Evolutionary conservation across 2,113 vertebrate genomes (phyloP).

Genomic region (Mustela nigripes): DNA sequence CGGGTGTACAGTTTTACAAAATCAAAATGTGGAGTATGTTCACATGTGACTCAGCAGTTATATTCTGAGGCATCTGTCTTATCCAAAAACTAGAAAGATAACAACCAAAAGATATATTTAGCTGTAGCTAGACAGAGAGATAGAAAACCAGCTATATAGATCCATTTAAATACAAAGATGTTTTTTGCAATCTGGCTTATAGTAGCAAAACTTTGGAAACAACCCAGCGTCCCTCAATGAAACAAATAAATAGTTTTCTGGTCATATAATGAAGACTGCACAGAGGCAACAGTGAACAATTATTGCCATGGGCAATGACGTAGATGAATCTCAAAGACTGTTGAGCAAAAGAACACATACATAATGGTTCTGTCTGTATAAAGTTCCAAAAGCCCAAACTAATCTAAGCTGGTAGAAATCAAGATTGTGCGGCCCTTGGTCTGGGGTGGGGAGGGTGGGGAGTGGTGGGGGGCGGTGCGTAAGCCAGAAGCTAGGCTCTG

Average conservation of each 20-base stretch:
- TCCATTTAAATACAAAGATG: not conserved
- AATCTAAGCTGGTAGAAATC: not conserved
- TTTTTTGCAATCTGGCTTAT: not conserved
- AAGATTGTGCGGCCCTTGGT: not conserved
- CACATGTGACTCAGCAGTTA: not conserved
- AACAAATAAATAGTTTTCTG: not conserved
- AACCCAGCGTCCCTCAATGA: not conserved
- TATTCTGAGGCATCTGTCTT: not conserved
- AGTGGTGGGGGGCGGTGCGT: too few species aligned
- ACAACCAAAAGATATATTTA: not conserved
- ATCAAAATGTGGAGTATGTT: not conserved
- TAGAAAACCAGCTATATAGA: not conserved
- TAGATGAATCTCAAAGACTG: not conserved
- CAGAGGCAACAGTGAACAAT: not conserved
- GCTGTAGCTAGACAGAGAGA: not conserved
- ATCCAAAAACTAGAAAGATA: slow-evolving; percentile 7
- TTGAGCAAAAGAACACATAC: not conserved
- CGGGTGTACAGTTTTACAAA: not conserved
- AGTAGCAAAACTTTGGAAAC: slow-evolving; percentile 3
- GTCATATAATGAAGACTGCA: not conserved
- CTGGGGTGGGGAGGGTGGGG: too few species aligned
- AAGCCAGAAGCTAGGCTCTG: too few species aligned
- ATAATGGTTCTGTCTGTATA: not conserved
- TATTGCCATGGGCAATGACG: not conserved
- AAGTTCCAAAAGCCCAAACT: not conserved